Conservation (phyloP, 2,797 vertebrate genomes). For the Leuciscus waleckii region DNA sequence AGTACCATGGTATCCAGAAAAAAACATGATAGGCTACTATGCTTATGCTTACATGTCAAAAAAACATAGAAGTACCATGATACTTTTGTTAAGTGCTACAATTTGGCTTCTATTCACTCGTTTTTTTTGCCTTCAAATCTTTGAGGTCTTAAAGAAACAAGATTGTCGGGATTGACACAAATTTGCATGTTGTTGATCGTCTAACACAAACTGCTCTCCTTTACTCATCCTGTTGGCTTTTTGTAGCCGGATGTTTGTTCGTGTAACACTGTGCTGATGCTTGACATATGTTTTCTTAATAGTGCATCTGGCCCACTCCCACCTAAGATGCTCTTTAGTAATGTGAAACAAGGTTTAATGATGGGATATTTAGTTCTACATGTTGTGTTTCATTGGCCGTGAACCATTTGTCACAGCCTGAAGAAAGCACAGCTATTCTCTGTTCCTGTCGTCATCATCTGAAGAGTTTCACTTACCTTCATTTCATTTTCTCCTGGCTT, state of each 20-base stretch:
- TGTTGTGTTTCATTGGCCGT: constrained; percentile 30
- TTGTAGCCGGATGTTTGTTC: constrained; percentile 20
- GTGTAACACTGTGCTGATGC: neutral
- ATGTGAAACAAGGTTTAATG: constrained; percentile 11
- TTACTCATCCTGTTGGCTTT: constrained; percentile 9
- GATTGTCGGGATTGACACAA: constrained; percentile 6
- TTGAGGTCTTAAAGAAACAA: neutral
- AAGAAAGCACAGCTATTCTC: constrained; percentile 3
- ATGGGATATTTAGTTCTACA: neutral
- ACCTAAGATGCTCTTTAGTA: neutral
- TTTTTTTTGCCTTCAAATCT: neutral
- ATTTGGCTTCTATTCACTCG: neutral
- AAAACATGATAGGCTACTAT: neutral
- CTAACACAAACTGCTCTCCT: neutral
- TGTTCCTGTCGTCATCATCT: neutral
- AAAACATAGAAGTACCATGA: neutral
- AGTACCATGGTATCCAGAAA: neutral
- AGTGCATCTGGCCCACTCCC: neutral
- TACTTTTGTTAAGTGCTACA: neutral
- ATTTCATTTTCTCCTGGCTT: constrained; percentile 43
- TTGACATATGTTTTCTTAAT: neutral
- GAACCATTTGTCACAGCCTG: constrained; percentile 9
- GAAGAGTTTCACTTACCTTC: constrained; percentile 3
- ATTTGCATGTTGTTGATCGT: neutral
- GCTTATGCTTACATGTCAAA: neutral